Evolutionary conservation across 2,797 vertebrate genomes (phyloP), one percentile per base, ranked within the genome.

Genomic region (Semaprochilodus insignis): DNA sequence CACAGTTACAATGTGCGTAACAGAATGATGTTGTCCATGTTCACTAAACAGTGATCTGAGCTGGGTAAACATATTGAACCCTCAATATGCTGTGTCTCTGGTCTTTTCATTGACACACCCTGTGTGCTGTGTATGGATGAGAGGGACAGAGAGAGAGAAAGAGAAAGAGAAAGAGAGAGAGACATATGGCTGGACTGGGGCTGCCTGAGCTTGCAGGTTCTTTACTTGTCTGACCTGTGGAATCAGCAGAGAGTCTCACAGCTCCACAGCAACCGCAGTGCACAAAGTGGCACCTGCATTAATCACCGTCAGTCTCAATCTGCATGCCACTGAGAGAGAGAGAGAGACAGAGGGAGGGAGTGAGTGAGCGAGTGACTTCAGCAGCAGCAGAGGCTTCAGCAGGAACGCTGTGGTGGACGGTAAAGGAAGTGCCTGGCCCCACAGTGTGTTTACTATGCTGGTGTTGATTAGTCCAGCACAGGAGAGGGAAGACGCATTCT

Each of bases 371-470:
- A 59, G 10, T 75, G 85, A 82, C 40, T 48, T 48, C 31, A 44
- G 40, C 40, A 65, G 40, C 62, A 23, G 69, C 70, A 36, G 19
- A 63, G 25, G 80, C 69, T 85, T 77, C 69, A 81, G 65, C 65
- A 67, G 65, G 65, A 31, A 44, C 19, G 10, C 17, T 40, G 19
- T 40, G 6, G 19, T 17, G 8, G 65, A 25, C 17, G 34, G 80
- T 87, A 60, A 74, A 72, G 70, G 59, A 51, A 17, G n/a, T 65
- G 65, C 54, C 63, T 59, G 83, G 80, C 79, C 74, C 79, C 73
- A n/a, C 82, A 87, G 79, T 82, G 75, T 81, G 85, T 88, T 89
- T 89, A 76, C 85, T 86, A 80, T 78, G 76, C 83, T 85, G 81
- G 23, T 85, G 74, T 81, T 85, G 72, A 87, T 82, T 85, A 82